These are phyloP conservation scores for Ashinkailepas kermadecensis DNA, from an alignment of 2,888 invertebrate genomes.

Conservation along the genomic window DNA sequence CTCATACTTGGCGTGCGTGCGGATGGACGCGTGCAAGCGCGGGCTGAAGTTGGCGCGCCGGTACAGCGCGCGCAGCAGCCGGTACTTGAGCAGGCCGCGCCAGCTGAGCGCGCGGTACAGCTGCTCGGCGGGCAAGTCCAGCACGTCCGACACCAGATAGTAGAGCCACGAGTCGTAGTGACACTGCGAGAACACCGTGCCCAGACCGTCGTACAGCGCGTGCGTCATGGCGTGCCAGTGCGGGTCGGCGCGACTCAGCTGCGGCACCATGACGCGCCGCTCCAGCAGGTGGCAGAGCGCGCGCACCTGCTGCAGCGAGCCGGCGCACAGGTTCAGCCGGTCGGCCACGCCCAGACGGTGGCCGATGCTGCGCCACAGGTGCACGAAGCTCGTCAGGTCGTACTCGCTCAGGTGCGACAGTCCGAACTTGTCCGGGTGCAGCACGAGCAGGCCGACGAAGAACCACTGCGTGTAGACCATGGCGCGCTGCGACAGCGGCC, in stretches of 20 bases:
- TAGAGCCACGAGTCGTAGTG: not conserved
- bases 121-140: not conserved
- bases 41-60: not conserved
- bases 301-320: constrained; percentile 38
- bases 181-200: not conserved
- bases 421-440: constrained; percentile 55
- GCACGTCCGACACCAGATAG: constrained; percentile 2
- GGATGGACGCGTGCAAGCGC: not conserved
- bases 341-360: constrained; percentile 74
- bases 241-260: constrained; percentile 21
- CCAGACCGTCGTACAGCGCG: constrained; percentile 23
- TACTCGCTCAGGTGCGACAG: constrained; percentile 52
- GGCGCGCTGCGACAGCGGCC: not conserved
- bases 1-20: not conserved
- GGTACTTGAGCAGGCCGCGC: not conserved
- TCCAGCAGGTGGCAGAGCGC: constrained; percentile 28
- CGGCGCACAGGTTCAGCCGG: constrained; percentile 50
- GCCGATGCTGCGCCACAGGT: constrained; percentile 78
- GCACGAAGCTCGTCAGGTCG: constrained; percentile 66
- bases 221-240: constrained; percentile 28
- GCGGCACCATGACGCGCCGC: constrained; percentile 24
- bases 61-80: not conserved
- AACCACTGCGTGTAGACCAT: constrained; percentile 50
- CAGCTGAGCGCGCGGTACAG: constrained; percentile 7
- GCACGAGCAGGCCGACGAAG: constrained; percentile 46